Conservation (phyloP, 2,888 invertebrate species). For the Prionchulus punctatus region DNA sequence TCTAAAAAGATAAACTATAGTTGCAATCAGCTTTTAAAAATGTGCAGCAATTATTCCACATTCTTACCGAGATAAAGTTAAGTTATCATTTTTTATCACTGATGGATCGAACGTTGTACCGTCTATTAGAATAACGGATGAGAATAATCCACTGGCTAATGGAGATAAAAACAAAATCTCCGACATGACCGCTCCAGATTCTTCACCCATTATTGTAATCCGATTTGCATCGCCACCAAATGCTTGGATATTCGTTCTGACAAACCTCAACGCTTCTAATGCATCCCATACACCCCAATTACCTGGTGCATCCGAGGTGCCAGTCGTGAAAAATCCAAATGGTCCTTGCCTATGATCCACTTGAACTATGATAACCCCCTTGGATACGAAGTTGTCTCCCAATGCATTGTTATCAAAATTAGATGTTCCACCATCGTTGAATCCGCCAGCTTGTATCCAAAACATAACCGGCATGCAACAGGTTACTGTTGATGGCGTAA, state of each 20-base stretch:
- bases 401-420: too few relatives aligned
- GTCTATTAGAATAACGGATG: not conserved
- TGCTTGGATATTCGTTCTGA: not conserved
- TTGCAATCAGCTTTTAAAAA: too few relatives aligned
- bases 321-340: not conserved
- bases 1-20: too few relatives aligned
- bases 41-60: too few relatives aligned
- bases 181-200: not conserved
- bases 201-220: not conserved
- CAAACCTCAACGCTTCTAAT: not conserved
- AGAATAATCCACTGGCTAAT: not conserved
- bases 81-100: not conserved
- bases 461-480: not conserved
- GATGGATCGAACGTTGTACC: not conserved
- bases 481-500: not conserved
- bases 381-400: too few relatives aligned
- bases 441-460: not conserved
- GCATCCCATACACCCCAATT: not conserved
- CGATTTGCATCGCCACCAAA: constrained; percentile 3
- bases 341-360: not conserved
- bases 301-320: not conserved
- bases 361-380: too few relatives aligned
- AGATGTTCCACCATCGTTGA: too few relatives aligned
- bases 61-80: not conserved
- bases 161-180: not conserved